Base-by-base conservation (phyloP, 2,888 invertebrate genomes). In the Andrena hattorfiana region DNA sequence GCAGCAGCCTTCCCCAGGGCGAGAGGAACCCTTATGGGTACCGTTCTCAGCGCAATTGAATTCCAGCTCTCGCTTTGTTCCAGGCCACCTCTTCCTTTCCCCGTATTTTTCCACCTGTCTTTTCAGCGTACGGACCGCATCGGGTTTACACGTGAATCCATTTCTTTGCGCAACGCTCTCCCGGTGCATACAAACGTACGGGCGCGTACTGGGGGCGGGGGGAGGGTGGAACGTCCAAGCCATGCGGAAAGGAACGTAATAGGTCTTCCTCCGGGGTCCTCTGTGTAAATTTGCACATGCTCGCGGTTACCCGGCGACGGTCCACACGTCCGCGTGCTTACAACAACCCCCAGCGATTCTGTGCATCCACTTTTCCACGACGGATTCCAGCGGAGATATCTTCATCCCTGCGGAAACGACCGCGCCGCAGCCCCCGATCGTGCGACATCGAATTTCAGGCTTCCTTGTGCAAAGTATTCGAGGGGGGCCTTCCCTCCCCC, bases 211-310 rank as follows among this genome's bases (percentile, higher is more conserved):
- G 20, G 0, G 5, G 13, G 35, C 2, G 10, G 0, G 2, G 35
- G 32, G 35, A 7, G 0, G 30, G 30, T 1, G 42, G 23, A 2
- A 23, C 26, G 54, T 59, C 62, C 56, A 23, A 42, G 64, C 62
- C 68, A 70, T 26, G 60, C 68, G 77, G 77, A 83, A 83, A 85
- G 77, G 77, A 85, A 84, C 85, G 89, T 89, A 89, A 89, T 89
- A 86, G 89, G 80, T 89, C 86, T 89, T 89, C 78, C 83, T 83
- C 68, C 32, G 5, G 77, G 64, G 72, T 81, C 63, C 82, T 80
- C 77, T 85, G 77, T 87, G 90, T 85, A 89, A 89, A 89, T 89
- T 89, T 89, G 85, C 90, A 87, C 85, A 86, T 84, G 84, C 77
- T 88, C 74, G 85, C 77, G 67, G 86, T 86, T 84, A 88, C 77